phyloP scores from a whole-genome alignment of 2,797 vertebrate genomes.

The Anomalospiza imberbis region DNA sequence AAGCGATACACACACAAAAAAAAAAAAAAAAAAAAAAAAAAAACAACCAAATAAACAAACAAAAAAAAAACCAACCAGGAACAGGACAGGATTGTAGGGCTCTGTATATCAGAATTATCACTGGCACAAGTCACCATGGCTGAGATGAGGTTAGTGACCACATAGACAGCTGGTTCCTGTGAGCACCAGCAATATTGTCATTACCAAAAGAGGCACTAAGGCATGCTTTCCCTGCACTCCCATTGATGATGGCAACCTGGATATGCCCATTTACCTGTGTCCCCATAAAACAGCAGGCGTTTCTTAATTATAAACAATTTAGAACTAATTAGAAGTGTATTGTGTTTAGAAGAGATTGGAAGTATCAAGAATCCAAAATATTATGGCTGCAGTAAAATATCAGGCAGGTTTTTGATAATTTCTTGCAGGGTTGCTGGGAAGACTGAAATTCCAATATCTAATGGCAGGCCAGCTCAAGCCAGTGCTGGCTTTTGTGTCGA shows the following conservation, averaged over 20 bases:
- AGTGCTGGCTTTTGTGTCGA: background rate
- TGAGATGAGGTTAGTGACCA: background rate
- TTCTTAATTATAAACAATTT: background rate
- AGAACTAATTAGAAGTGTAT: background rate
- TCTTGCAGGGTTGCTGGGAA: background rate
- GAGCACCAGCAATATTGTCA: background rate
- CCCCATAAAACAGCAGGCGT: background rate
- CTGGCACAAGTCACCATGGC: accelerated
- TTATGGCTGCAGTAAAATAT: background rate
- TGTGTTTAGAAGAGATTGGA: background rate
- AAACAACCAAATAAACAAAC: too few relatives aligned
- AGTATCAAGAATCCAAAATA: background rate
- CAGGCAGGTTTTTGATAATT: background rate
- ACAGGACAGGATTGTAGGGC: background rate
- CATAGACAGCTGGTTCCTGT: background rate
- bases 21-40: too few relatives aligned
- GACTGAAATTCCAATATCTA: background rate
- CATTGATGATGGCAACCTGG: background rate
- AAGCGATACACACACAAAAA: background rate
- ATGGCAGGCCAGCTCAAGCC: background rate
- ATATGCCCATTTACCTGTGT: background rate
- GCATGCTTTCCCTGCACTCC: accelerated
- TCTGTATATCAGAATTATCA: accelerated
- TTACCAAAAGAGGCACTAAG: background rate
- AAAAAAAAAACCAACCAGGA: background rate